Percentiles rank a stretch among this genome's conserved stretches.
Evolutionary conservation across 1,140 invertebrate species (phyloP).

Genomic region (Homalodisca vitripennis): DNA sequence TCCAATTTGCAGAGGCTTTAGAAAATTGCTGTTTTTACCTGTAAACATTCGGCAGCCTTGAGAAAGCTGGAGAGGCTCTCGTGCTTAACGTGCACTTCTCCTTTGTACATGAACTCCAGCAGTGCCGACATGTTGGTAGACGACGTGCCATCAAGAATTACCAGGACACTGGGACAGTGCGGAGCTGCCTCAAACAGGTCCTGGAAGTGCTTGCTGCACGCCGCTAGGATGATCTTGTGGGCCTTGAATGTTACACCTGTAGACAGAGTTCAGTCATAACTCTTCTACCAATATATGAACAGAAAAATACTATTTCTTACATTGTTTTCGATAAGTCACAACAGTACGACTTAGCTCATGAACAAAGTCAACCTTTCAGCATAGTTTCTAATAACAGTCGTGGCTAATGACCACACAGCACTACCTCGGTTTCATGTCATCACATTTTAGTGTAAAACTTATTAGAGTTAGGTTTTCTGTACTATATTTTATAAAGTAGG

Average conservation of each 20-base stretch:
- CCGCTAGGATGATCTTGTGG: constrained; percentile 87
- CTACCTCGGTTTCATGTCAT: too few relatives aligned
- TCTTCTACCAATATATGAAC: not conserved
- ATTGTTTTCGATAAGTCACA: too few relatives aligned
- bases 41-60: constrained; percentile 85
- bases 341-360: too few relatives aligned
- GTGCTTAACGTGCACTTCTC: constrained; percentile 87
- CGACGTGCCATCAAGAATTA: constrained; percentile 84
- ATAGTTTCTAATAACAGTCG: too few relatives aligned
- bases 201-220: constrained; percentile 92
- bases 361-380: too few relatives aligned
- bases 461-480: too few relatives aligned
- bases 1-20: not conserved
- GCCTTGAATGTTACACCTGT: constrained; percentile 86
- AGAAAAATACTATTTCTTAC: too few relatives aligned
- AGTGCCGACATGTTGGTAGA: constrained; percentile 86
- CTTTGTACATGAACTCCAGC: constrained; percentile 92
- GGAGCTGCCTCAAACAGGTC: constrained; percentile 88
- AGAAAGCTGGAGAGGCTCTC: constrained; percentile 85
- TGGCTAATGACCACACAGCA: too few relatives aligned
- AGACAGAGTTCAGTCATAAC: constrained; percentile 49
- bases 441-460: too few relatives aligned
- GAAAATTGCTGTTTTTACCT: too few relatives aligned
- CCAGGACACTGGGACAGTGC: constrained; percentile 72
- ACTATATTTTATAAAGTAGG: too few relatives aligned